Conservation (phyloP, 2,888 invertebrate species). For the Clepsis dumicolana region DNA sequence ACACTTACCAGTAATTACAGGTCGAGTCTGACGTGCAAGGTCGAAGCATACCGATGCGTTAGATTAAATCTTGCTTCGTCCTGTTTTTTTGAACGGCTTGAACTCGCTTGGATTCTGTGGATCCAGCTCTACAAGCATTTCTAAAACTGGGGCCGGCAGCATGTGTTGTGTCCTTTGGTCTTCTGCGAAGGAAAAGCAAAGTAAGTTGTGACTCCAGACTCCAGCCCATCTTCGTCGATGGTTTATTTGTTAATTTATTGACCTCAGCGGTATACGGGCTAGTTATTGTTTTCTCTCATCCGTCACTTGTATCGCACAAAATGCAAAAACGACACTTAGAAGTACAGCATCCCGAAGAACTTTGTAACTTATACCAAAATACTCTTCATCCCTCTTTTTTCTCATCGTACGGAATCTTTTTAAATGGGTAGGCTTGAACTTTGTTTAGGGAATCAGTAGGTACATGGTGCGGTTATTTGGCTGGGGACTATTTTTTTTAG, state of each 20-base stretch:
- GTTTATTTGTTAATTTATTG: no score
- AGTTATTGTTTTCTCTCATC: not conserved
- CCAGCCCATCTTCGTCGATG: no score
- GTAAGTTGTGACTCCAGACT: no score
- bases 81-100: not conserved
- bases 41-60: not conserved
- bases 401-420: not conserved
- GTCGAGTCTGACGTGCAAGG: conserved; percentile 10
- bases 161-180: not conserved
- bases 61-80: not conserved
- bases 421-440: not conserved
- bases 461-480: not conserved
- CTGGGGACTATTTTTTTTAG: not conserved
- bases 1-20: conserved; percentile 4
- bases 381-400: not conserved
- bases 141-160: not conserved
- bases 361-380: not conserved
- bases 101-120: not conserved
- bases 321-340: not conserved
- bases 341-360: not conserved
- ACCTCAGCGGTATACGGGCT: not conserved
- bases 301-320: not conserved
- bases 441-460: not conserved
- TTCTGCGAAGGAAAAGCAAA: not conserved
- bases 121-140: conserved; percentile 11